Evolutionary conservation across 2,888 invertebrate genomes (phyloP).

Genomic region (Melitaea athalia): DNA sequence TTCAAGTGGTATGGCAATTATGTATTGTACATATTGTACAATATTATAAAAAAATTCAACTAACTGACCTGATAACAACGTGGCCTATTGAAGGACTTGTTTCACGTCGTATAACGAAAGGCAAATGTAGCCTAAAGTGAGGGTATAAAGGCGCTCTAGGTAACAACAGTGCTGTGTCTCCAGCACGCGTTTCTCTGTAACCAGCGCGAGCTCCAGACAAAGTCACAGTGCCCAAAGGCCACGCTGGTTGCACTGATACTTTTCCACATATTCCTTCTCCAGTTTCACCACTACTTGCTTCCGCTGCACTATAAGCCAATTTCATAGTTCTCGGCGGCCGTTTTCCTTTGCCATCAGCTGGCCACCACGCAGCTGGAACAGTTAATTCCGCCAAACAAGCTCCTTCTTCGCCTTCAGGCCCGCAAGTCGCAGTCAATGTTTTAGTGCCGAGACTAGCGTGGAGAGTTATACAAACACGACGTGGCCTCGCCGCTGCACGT

Average conservation of each 20-base stretch:
- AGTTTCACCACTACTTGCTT: constrained; percentile 87
- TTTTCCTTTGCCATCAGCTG: constrained; percentile 83
- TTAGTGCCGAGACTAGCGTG: constrained; percentile 86
- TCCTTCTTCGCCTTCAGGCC: constrained; percentile 95
- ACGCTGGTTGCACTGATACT: constrained; percentile 84
- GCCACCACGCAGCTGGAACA: constrained; percentile 96
- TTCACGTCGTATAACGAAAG: constrained; percentile 91
- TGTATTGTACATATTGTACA: no score
- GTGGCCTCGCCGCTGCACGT: constrained; percentile 86
- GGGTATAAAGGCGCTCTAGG: constrained; percentile 95
- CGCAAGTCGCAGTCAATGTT: constrained; percentile 92
- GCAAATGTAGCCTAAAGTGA: constrained; percentile 93
- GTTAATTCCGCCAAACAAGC: constrained; percentile 95
- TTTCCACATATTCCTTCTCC: constrained; percentile 88
- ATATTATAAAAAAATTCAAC: not conserved
- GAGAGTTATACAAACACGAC: constrained; percentile 90
- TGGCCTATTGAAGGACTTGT: constrained; percentile 87
- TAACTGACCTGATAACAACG: constrained; percentile 91
- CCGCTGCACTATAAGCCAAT: constrained; percentile 94
- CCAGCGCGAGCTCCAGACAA: constrained; percentile 89
- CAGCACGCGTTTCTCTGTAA: constrained; percentile 92
- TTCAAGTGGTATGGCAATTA: not conserved
- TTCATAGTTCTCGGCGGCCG: constrained; percentile 89
- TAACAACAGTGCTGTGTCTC: constrained; percentile 91
- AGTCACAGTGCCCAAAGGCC: constrained; percentile 85